Evolutionary conservation across 2,888 invertebrate genomes (phyloP).

Genomic region (Stenoptilia bipunctidactyla): DNA sequence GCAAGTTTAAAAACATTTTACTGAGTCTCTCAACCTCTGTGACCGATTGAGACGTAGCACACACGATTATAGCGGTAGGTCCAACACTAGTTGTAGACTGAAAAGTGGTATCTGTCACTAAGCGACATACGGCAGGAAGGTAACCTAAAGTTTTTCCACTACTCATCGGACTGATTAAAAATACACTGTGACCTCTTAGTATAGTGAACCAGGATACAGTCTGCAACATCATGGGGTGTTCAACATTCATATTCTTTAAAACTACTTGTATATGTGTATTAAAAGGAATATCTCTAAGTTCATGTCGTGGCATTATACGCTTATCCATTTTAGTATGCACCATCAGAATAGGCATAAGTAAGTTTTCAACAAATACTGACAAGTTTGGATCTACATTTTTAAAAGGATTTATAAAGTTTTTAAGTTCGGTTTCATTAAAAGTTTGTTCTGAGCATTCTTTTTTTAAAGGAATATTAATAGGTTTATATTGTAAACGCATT

Average conservation of each 20-base stretch:
- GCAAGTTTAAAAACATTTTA: slow-evolving; percentile 41
- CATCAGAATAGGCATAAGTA: slow-evolving; percentile 46
- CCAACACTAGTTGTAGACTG: slow-evolving; percentile 51
- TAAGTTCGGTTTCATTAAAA: slow-evolving; percentile 4
- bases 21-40: slow-evolving; percentile 48
- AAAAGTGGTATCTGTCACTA: slow-evolving; percentile 54
- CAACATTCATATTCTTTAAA: slow-evolving; percentile 38
- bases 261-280: slow-evolving; percentile 32
- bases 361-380: slow-evolving; percentile 53
- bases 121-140: slow-evolving; percentile 75
- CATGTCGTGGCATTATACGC: slow-evolving; percentile 32
- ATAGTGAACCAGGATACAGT: slow-evolving; percentile 79
- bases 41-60: slow-evolving; percentile 72
- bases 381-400: slow-evolving; percentile 39
- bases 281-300: slow-evolving; percentile 40
- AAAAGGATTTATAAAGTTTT: slow-evolving; percentile 43
- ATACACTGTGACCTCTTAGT: slow-evolving; percentile 73
- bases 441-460: too few species aligned
- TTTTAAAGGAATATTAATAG: too few species aligned
- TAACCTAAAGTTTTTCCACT: slow-evolving; percentile 82
- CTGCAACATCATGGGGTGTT: slow-evolving; percentile 70
- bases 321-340: slow-evolving; percentile 49
- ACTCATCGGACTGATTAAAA: slow-evolving; percentile 70
- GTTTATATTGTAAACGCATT: too few species aligned
- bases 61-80: slow-evolving; percentile 76